These are phyloP conservation scores for Chamaetylas fuelleborni DNA, from an alignment of 2,113 vertebrate species.

Conservation along the genomic window DNA sequence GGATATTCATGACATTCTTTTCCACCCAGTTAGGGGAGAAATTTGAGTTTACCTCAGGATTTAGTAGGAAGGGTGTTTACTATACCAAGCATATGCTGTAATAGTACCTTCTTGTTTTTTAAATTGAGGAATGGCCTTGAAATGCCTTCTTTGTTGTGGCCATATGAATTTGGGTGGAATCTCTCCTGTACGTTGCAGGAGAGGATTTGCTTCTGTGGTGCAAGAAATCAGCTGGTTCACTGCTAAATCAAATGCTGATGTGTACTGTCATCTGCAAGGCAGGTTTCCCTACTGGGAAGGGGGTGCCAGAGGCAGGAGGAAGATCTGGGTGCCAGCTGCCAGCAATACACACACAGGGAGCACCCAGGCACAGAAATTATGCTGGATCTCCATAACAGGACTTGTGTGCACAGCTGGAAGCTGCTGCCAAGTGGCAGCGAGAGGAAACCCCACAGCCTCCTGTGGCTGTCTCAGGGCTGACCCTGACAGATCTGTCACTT, in stretches of 20 bases:
- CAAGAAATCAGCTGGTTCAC: background rate
- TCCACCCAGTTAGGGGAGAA: background rate
- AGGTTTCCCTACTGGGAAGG: background rate
- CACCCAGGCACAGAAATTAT: accelerated
- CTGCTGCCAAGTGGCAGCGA: accelerated
- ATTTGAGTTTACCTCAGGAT: background rate
- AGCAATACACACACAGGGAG: accelerated
- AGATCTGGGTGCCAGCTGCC: background rate
- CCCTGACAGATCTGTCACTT: background rate
- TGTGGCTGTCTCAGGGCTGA: background rate
- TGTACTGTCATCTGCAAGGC: background rate
- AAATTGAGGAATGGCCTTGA: background rate
- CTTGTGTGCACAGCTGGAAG: background rate
- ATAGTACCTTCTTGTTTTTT: background rate
- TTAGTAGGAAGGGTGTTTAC: background rate
- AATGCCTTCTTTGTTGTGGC: background rate
- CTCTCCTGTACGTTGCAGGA: background rate
- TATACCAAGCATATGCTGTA: background rate
- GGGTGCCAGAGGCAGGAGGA: background rate
- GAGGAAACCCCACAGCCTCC: background rate
- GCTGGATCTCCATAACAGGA: accelerated
- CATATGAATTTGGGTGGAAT: background rate
- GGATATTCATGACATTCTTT: background rate
- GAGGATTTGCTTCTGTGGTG: background rate
- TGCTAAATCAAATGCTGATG: background rate